phyloP scores from a whole-genome alignment of 2,113 vertebrate genomes.

The Charadrius vociferus region DNA sequence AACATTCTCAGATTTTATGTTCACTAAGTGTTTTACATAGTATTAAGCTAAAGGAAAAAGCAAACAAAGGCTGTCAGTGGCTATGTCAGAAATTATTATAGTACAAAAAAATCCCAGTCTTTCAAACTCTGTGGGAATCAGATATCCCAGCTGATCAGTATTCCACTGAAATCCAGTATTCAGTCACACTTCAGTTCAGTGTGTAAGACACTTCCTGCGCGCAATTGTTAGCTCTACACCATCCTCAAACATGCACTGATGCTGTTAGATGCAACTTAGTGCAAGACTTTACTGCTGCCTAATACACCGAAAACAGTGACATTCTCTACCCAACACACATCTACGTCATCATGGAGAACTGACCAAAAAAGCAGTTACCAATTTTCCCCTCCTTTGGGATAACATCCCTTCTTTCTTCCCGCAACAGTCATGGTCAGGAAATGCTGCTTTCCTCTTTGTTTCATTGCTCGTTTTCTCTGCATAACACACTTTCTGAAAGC shows the following conservation, averaged over 20 bases:
- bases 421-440: neutral
- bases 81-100: neutral
- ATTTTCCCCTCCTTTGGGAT: neutral
- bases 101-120: neutral
- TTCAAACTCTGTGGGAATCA: neutral
- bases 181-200: neutral
- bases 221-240: neutral
- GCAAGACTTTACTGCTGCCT: neutral
- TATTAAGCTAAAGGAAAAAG: neutral
- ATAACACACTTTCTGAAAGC: neutral
- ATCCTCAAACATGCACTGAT: neutral
- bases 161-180: neutral
- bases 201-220: neutral
- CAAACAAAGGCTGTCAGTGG: neutral
- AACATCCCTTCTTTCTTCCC: neutral
- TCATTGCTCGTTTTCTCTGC: neutral
- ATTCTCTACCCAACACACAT: neutral
- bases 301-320: accelerated
- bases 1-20: neutral
- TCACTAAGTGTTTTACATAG: neutral
- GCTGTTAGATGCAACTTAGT: neutral
- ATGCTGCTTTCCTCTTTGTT: neutral
- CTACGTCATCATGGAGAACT: accelerated
- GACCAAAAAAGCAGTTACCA: neutral
- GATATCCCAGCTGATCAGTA: neutral